Conservation (phyloP, 1,140 invertebrate species). For the Cylas formicarius region DNA sequence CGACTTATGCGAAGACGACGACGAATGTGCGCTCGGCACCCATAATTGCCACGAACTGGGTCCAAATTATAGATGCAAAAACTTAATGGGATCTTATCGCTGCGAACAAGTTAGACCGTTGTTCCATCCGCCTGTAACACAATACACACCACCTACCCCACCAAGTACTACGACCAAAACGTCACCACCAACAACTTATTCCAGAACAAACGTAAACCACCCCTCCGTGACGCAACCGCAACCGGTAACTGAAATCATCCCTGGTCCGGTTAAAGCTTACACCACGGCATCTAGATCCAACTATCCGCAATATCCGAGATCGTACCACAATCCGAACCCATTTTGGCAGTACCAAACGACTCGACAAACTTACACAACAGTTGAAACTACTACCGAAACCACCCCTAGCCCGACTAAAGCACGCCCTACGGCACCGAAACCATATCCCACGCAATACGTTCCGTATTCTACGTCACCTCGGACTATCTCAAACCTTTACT, state of each 20-base stretch:
- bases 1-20: constrained; percentile 85
- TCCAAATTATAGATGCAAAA: constrained; percentile 71
- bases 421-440: background rate
- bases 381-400: constrained; percentile 1
- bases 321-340: background rate
- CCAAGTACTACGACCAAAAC: constrained; percentile 16
- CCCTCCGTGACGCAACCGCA: background rate
- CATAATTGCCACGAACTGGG: constrained; percentile 67
- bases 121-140: constrained; percentile 27
- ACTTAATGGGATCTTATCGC: constrained; percentile 73
- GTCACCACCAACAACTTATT: constrained; percentile 7
- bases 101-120: constrained; percentile 50
- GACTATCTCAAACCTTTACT: background rate
- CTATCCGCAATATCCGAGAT: no score
- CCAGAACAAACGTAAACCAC: no score
- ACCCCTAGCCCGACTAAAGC: constrained; percentile 3
- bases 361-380: constrained; percentile 5
- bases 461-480: constrained; percentile 3
- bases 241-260: background rate
- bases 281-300: background rate
- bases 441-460: background rate
- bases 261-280: constrained; percentile 1
- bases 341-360: background rate
- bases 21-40: constrained; percentile 78
- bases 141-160: constrained; percentile 13